Evolutionary conservation across 2,113 vertebrate genomes (phyloP).

Genomic region (Atrichornis clamosus): DNA sequence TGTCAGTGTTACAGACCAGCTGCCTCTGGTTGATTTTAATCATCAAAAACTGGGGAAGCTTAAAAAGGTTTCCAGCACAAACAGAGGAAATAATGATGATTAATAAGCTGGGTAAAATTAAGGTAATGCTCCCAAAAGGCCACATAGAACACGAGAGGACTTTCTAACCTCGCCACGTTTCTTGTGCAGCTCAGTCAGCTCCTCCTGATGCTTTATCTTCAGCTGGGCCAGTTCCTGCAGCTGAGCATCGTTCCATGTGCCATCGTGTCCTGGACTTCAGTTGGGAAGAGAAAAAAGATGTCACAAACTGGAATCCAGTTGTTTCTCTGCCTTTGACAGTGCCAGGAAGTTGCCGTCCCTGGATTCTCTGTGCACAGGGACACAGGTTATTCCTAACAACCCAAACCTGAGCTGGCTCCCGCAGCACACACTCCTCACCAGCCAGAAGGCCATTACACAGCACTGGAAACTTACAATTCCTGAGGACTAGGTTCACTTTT

Average conservation of each 20-base stretch:
- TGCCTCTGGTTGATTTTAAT: background rate
- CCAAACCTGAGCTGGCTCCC: background rate
- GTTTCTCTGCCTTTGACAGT: background rate
- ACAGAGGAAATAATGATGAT: background rate
- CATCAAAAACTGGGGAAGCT: background rate
- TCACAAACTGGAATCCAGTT: background rate
- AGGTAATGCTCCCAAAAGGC: background rate
- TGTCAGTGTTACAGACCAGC: background rate
- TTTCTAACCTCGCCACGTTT: conserved; percentile 91
- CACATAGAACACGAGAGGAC: rapidly evolving
- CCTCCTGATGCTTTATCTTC: conserved; percentile 93
- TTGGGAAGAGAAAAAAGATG: background rate
- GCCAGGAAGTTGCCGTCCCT: background rate
- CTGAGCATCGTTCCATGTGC: conserved; percentile 78
- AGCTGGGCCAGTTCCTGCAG: conserved; percentile 92
- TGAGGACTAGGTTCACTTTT: background rate
- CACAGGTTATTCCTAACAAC: background rate
- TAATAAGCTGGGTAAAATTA: background rate
- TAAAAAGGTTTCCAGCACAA: background rate
- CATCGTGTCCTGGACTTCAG: conserved; percentile 78
- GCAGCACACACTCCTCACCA: background rate
- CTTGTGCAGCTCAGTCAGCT: conserved; percentile 95
- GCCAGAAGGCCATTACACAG: background rate
- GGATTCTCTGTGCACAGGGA: background rate
- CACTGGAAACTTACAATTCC: background rate